Percentiles rank a stretch among this genome's conserved stretches.
Evolutionary conservation across 2,113 vertebrate species (phyloP).

Genomic region (Bos javanicus): DNA sequence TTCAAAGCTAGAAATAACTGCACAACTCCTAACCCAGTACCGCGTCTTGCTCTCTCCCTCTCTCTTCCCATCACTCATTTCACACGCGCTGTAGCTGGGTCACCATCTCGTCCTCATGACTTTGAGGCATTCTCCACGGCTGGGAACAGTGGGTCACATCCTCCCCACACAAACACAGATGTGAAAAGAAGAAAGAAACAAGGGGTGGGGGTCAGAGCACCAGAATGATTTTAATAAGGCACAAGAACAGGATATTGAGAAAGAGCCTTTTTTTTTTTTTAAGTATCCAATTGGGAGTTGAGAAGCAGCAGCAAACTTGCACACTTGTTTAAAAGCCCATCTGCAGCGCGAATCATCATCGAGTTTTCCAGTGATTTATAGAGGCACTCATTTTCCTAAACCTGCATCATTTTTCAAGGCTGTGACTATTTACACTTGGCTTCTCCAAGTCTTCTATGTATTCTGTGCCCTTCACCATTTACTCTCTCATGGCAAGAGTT

Average conservation of each 20-base stretch:
- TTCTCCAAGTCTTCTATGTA: not conserved
- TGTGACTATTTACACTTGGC: not conserved
- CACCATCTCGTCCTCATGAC: constrained; percentile 43
- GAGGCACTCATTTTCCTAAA: not conserved
- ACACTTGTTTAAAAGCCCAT: not conserved
- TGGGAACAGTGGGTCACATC: not conserved
- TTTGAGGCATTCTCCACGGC: constrained; percentile 46
- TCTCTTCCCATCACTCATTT: constrained; percentile 60
- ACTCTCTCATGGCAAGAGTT: not conserved
- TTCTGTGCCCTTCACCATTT: not conserved
- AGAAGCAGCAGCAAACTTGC: not conserved
- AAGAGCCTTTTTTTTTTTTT: constrained; percentile 27
- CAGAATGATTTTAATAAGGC: constrained; percentile 35
- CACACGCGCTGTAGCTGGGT: constrained; percentile 52
- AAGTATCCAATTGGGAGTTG: constrained; percentile 22
- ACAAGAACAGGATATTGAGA: constrained; percentile 57
- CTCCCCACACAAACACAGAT: constrained; percentile 47
- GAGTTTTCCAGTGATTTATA: not conserved
- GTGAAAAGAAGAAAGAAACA: constrained; percentile 18
- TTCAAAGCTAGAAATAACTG: constrained; percentile 84
- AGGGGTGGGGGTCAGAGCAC: not conserved
- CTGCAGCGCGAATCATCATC: not conserved
- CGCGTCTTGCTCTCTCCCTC: constrained; percentile 33
- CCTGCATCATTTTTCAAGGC: not conserved
- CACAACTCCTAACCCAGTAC: constrained; percentile 67